Evolutionary conservation across 1,140 invertebrate species (phyloP), one percentile per base, ranked within the genome.

Genomic region (Dendrolimus kikuchii): DNA sequence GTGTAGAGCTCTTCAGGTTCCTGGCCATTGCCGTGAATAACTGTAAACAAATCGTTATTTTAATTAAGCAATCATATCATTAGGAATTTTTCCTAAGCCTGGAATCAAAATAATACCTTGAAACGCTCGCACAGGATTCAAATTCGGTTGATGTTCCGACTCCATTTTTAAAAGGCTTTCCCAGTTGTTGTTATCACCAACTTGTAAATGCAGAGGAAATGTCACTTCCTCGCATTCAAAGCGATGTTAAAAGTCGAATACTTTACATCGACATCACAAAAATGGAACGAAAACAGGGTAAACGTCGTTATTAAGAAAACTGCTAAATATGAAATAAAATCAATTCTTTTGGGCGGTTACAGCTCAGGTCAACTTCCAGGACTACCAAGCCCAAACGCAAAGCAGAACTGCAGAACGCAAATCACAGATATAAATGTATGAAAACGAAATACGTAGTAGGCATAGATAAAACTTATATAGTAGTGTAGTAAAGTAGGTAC

Each of bases 1-100:
- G 95, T 94, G 78, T 94, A 95, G 7, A 93, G 92, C 80, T 96
- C 95, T 63, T 97, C 95, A 54, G 61, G 51, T 38, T 82, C 86
- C 51, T 64, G 55, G 51, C 57, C 67, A 60, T 59, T 67, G 41
- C 74, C 77, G 60, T 81, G 78, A 36, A 80, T 60, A 62, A 71
- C 77, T 80, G 55, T 41, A 60, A 49, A 69, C 46, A 54, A 62
- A 68, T 60, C 40, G 23, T 23, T 23, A 23, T 23, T 23, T 23
- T 55, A 50, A 41, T 40, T 7, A 46, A 40, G 7, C 49, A 55
- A 52, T 49, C 38, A 41, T 37, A 46, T 55, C 7, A 51, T 47
- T 55, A 41, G 45, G 5, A 6, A 48, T 40, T 43, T 38, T 46
- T 60, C 47, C 23, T 23, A 23, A 23, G 23, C 23, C 23, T 23